Percentiles rank a stretch among this genome's conserved stretches.
These are phyloP conservation scores for Meda fulgida DNA, from an alignment of 2,797 vertebrate species.

Conservation along the genomic window DNA sequence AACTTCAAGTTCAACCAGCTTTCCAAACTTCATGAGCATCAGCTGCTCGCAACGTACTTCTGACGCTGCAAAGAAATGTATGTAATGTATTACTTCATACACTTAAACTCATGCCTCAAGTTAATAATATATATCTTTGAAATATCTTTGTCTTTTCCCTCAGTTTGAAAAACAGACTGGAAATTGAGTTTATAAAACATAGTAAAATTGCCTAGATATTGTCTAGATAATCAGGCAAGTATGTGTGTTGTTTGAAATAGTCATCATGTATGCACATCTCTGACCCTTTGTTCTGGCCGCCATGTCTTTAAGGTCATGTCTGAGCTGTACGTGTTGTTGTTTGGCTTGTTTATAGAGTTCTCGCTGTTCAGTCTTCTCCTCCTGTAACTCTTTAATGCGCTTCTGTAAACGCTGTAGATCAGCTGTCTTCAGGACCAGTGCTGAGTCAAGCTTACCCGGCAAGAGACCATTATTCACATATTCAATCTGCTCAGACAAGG, in stretches of 20 bases:
- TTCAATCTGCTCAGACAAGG: slow-evolving; percentile 75
- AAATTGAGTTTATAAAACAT: not conserved
- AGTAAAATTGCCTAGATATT: not conserved
- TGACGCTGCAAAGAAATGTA: slow-evolving; percentile 71
- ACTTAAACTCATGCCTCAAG: not conserved
- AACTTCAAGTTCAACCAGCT: slow-evolving; percentile 85
- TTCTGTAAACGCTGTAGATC: slow-evolving; percentile 79
- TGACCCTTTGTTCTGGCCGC: slow-evolving; percentile 76
- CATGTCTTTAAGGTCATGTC: slow-evolving; percentile 82
- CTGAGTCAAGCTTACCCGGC: slow-evolving; percentile 77
- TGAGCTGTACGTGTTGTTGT: slow-evolving; percentile 79
- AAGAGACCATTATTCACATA: slow-evolving; percentile 74
- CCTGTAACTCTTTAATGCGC: slow-evolving; percentile 77
- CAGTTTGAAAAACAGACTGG: not conserved
- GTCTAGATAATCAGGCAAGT: not conserved
- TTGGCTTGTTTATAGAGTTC: slow-evolving; percentile 77
- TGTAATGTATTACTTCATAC: not conserved
- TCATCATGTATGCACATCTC: not conserved
- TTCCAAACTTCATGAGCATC: slow-evolving; percentile 90
- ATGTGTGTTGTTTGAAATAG: not conserved
- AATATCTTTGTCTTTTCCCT: not conserved
- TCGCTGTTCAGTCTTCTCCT: slow-evolving; percentile 81
- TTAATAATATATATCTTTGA: too few relatives aligned
- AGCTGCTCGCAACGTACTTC: slow-evolving; percentile 77
- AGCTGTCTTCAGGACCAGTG: slow-evolving; percentile 80